These are phyloP conservation scores for Mamestra brassicae DNA, from an alignment of 2,888 invertebrate genomes.

Conservation along the genomic window DNA sequence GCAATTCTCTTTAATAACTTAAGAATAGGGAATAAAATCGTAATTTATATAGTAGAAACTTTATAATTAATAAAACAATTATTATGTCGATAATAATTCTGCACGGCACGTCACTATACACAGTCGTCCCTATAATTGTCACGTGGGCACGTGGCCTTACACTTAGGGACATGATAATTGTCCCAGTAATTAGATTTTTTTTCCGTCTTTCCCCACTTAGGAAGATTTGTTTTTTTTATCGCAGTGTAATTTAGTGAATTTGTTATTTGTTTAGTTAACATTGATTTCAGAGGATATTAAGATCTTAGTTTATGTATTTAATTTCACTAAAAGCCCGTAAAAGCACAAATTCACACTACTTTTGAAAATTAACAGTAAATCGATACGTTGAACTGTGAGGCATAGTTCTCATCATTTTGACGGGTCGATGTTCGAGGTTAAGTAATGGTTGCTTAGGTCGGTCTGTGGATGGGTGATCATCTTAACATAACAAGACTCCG, in stretches of 20 bases:
- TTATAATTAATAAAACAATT: no score
- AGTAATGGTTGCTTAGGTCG: no score
- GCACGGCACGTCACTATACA: constrained; percentile 33
- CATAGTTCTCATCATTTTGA: no score
- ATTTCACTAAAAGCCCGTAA: not conserved
- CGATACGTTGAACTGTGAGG: not conserved
- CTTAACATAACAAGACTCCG: no score
- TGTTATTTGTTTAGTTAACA: constrained; percentile 6
- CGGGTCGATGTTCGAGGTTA: no score
- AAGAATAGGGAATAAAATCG: no score
- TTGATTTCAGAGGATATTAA: not conserved
- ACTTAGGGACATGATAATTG: constrained; percentile 34
- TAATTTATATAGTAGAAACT: no score
- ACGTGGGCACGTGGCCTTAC: constrained; percentile 26
- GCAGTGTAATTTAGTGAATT: not conserved
- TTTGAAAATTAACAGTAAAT: not conserved
- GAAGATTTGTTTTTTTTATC: constrained; percentile 28
- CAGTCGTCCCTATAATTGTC: constrained; percentile 30
- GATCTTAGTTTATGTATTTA: not conserved
- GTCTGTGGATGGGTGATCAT: no score
- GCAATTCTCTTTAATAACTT: no score
- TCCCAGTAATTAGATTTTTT: constrained; percentile 36
- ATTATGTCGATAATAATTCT: not conserved
- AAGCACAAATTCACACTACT: no score
- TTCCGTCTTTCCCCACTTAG: constrained; percentile 8